A percentile compares a stretch with the other conserved stretches of the same genome.
Conservation (phyloP, 2,797 vertebrate species). For the Chiloscyllium punctatum region DNA sequence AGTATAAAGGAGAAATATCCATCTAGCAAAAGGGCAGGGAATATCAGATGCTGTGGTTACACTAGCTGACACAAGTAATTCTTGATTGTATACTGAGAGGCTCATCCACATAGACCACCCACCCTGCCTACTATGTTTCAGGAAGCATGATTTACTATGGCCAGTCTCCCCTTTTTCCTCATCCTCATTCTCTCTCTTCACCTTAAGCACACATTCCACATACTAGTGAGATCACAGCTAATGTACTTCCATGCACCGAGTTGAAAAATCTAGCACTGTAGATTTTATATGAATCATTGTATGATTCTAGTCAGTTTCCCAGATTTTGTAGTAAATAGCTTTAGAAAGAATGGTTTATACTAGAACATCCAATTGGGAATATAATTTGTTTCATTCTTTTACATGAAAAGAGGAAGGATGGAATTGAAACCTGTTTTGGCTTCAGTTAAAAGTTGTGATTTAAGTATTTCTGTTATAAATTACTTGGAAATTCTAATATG, state of each 20-base stretch:
- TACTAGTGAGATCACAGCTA: too few species aligned
- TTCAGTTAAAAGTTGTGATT: background rate
- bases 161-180: too few species aligned
- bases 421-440: background rate
- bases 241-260: too few species aligned
- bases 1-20: background rate
- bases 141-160: background rate
- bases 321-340: background rate
- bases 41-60: background rate
- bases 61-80: background rate
- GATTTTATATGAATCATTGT: too few species aligned
- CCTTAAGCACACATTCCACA: too few species aligned
- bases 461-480: background rate
- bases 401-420: background rate
- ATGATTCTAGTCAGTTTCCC: background rate
- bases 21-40: background rate
- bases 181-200: too few species aligned
- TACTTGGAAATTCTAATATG: constrained; percentile 38
- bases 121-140: background rate
- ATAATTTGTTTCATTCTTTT: background rate
- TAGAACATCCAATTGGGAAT: background rate
- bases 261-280: too few species aligned
- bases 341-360: background rate
- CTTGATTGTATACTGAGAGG: background rate
- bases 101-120: background rate